Evolutionary conservation across 2,797 vertebrate species (phyloP), one percentile per base, ranked within the genome.

Genomic region (Poecilia velifera): DNA sequence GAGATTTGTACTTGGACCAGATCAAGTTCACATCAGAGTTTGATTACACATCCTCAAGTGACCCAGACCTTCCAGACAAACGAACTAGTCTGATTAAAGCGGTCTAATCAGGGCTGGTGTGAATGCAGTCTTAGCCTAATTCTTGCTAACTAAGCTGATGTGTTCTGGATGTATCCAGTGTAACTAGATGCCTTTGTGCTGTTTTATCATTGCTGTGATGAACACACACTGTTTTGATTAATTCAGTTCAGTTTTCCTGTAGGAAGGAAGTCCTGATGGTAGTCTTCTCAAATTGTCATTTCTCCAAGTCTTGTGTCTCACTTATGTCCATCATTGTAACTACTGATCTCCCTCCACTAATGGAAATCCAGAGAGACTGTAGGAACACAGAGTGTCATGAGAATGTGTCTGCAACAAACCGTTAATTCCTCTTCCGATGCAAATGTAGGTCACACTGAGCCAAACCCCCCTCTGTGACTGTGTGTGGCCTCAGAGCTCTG

Each of bases 381-480:
- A 41, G 78, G 59, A 77, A 76, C 25, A 25, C 13, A 34, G 74
- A 47, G 57, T 45, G 79, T 85, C 81, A 80, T 6, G 4, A 80
- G 76, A 74, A 76, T 6, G 75, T 25, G 3, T 77, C 76, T 81
- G 73, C 71, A 80, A 72, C 76, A 79, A 87, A 82, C 75, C 64
- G 53, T 64, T 83, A 79, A 85, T 80, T 83, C 86, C 79, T 83
- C 75, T 68, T 75, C 82, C 84, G 18, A 41, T 81, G 47, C 66
- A 78, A 86, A 92, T 90, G 85, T 91, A 91, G 92, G 90, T 90
- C 90, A 90, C 18, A 3, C 72, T 57, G 78, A 77, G 79, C 57
- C 59, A 73, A 73, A 76, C 13, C 20, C 59, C 59, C 45, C 74
- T 5, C 47, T 57, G 41, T 80, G 87, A 78, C 73, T 78, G 72